phyloP scores from a whole-genome alignment of 2,888 invertebrate species.

The Drosophila hawaiiensis region DNA sequence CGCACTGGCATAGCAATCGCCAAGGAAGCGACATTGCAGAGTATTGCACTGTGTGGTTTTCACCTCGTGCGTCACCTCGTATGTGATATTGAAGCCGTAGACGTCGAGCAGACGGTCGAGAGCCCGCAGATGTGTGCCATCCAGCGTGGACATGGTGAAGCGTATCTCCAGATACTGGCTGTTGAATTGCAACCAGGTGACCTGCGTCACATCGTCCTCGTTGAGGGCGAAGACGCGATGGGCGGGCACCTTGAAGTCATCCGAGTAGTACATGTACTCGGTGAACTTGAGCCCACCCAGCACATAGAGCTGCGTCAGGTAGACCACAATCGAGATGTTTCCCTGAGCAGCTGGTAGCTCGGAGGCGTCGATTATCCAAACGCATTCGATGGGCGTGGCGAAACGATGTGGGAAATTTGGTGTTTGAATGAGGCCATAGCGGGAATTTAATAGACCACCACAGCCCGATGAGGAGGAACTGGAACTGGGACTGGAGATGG shows the following conservation, averaged over 20 bases:
- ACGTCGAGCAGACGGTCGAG: slow-evolving; percentile 92
- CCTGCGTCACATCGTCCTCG: slow-evolving; percentile 90
- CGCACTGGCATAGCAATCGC: slow-evolving; percentile 91
- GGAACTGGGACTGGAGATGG: slow-evolving; percentile 8
- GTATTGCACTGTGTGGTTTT: slow-evolving; percentile 90
- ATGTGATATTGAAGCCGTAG: slow-evolving; percentile 96
- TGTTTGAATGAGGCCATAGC: slow-evolving; percentile 91
- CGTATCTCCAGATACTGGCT: slow-evolving; percentile 93
- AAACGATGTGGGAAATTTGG: slow-evolving; percentile 94
- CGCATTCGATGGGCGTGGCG: slow-evolving; percentile 92
- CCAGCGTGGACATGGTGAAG: slow-evolving; percentile 89
- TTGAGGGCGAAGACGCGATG: slow-evolving; percentile 89
- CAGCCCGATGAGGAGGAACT: slow-evolving; percentile 84
- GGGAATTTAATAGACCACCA: slow-evolving; percentile 88
- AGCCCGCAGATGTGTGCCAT: slow-evolving; percentile 93
- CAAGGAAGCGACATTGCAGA: slow-evolving; percentile 93
- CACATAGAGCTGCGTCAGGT: slow-evolving; percentile 95
- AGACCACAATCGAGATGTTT: slow-evolving; percentile 92
- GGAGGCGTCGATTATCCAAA: slow-evolving; percentile 95
- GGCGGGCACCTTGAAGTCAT: slow-evolving; percentile 89
- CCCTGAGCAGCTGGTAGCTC: slow-evolving; percentile 85
- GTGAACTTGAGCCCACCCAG: slow-evolving; percentile 91
- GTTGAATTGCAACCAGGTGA: slow-evolving; percentile 87
- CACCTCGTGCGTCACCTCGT: slow-evolving; percentile 89
- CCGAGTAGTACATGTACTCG: slow-evolving; percentile 91